Evolutionary conservation across 2,888 invertebrate genomes (phyloP), one percentile per base, ranked within the genome.

Genomic region (Machimus rusticus): DNA sequence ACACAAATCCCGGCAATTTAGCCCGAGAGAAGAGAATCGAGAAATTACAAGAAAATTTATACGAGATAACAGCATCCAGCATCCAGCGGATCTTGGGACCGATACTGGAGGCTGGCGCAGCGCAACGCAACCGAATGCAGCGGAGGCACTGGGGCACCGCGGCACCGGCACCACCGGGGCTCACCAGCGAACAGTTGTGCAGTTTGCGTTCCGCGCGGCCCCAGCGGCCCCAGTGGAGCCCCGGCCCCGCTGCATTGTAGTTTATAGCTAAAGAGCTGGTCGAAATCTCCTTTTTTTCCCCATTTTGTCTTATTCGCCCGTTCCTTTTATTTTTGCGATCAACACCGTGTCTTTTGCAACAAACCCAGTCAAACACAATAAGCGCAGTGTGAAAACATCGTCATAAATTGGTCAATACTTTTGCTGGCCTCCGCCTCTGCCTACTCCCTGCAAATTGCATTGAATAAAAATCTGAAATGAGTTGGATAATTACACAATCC

Each of bases 361-460:
- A 85, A 85, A 74, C 39, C 55, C 51, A 66, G 66, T 81, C 51
- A 51, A 87, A 87, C 81, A 87, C 87, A 87, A 87, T 87, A 57
- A 87, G 84, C 76, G 31, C 85, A 86, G 88, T 88, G 88, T 87
- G 87, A 87, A 88, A 88, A 88, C 85, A 87, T 87, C 85, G 74
- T 87, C 87, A 88, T 88, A 88, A 88, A 88, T 88, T 88, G 88
- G 86, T 87, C 88, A 88, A 86, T 79, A 88, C 46, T 79, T 51
- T 85, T 77, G 77, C 77, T 78, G 79, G 85, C 88, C 87, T 85
- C 88, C 88, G 79, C 88, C 88, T 81, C 85, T 39, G 77, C 85
- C 77, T 66, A 77, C 76, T 39, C 85, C 55, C 85, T 87, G 76
- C 57, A 85, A 85, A 85, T 85, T 85, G 85, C 85, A 74, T 87